Evolutionary conservation across 2,797 vertebrate genomes (phyloP).

Genomic region (Lindbergichthys nudifrons): DNA sequence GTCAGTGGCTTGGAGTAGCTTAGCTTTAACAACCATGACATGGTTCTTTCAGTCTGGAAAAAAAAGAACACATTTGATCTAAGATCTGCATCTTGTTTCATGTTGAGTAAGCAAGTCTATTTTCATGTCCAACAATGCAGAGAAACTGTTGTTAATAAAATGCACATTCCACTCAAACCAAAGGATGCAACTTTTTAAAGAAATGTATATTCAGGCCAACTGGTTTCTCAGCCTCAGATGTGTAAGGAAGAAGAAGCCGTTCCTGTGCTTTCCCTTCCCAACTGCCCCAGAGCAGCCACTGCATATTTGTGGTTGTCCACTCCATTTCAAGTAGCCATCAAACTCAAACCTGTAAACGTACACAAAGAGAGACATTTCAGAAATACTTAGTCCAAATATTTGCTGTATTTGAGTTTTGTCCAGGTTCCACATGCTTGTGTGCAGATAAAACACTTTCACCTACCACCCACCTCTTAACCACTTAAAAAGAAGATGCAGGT

Average conservation of each 20-base stretch:
- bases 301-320: constrained; percentile 64
- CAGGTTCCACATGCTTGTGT: constrained; percentile 21
- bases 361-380: constrained; percentile 36
- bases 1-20: constrained; percentile 51
- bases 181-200: constrained; percentile 45
- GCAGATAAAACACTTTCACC: constrained; percentile 19
- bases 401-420: constrained; percentile 21
- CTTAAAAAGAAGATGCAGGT: constrained; percentile 7
- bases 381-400: constrained; percentile 45
- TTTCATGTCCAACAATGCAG: constrained; percentile 13
- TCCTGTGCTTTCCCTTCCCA: constrained; percentile 32
- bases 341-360: constrained; percentile 40
- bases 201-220: constrained; percentile 38
- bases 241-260: constrained; percentile 27
- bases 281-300: constrained; percentile 48
- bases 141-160: constrained; percentile 46
- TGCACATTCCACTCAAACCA: constrained; percentile 37
- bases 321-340: constrained; percentile 47
- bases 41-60: constrained; percentile 29
- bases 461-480: background rate
- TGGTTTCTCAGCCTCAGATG: constrained; percentile 28
- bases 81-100: constrained; percentile 10
- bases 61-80: constrained; percentile 15
- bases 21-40: constrained; percentile 49
- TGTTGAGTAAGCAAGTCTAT: background rate